Base-by-base conservation (phyloP, 1,140 invertebrate species). In the Calycopis cecrops region DNA sequence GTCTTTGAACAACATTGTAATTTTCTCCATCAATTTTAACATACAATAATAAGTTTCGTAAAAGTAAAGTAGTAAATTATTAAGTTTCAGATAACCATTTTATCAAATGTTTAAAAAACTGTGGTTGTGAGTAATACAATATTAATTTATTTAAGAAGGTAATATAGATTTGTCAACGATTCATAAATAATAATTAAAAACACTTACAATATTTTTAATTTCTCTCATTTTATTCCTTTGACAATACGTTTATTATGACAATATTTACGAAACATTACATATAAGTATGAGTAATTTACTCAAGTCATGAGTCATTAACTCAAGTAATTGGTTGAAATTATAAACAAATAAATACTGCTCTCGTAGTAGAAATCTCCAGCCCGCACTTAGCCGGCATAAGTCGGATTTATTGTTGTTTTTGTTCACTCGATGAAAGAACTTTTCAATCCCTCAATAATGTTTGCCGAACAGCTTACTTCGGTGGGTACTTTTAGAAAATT, bases 351-450 rank as follows among this genome's bases (percentile, higher is more conserved):
- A 68, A 58, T 42, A 35, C 62, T 59, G 52, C 52, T 21, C 51
- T 59, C 57, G 52, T 51, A 52, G 53, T 68, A 48, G 55, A 51
- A 71, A 71, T 70, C 65, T 73, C 68, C 58, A 52, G 65, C 59
- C 58, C 62, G 63, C 52, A 68, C 62, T 76, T 62, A 55, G 60
- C 62, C 63, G 54, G 61, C 52, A 64, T 76, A 77, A 76, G 67
- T 78, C 71, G 69, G 73, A 83, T 80, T 83, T 83, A 83, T 79
- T 68, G 73, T 69, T 83, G 77, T 79, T 81, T 79, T 81, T 81
- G 72, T 71, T 78, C 51, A 63, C 58, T 63, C 62, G 49, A 56
- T 58, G 60, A 55, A 64, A 59, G 60, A 77, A 83, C 65, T 83
- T 80, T 71, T 64, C 70, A 80, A 76, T 73, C 70, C 67, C 69